These are phyloP conservation scores for Sanderia malayensis DNA, from an alignment of 30 jellyfish, hydroid and myxozoan genomes.

Conservation along the genomic window DNA sequence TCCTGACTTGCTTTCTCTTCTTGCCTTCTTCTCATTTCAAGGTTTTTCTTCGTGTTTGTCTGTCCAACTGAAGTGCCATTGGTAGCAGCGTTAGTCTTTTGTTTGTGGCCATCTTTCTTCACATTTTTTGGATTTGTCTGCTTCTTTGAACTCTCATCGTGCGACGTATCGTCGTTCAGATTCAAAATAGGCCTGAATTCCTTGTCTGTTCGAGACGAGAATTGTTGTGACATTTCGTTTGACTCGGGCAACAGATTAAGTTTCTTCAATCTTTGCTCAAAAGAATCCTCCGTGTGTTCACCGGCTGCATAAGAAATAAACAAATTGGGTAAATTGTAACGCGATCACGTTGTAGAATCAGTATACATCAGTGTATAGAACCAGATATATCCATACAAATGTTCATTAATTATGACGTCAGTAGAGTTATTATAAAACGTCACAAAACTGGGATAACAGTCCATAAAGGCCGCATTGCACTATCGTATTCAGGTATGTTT, in stretches of 20 bases:
- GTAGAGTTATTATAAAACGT: no score
- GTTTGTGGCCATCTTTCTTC: not conserved
- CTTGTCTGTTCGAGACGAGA: slow-evolving; percentile 53
- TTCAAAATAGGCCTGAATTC: slow-evolving; percentile 60
- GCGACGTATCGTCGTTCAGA: slow-evolving; percentile 33
- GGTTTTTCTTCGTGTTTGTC: not conserved
- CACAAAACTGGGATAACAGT: no score
- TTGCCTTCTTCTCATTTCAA: not conserved
- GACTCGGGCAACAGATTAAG: slow-evolving; percentile 25
- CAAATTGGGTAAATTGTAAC: no score
- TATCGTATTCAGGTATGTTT: no score
- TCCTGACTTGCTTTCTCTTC: not conserved
- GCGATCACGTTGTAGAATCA: no score
- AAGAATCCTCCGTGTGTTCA: no score
- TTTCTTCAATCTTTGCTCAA: no score
- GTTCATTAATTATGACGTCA: no score
- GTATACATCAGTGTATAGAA: no score
- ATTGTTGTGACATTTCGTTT: slow-evolving; percentile 12
- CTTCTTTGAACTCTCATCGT: slow-evolving; percentile 9
- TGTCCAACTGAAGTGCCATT: not conserved
- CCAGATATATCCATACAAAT: no score
- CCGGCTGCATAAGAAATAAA: no score
- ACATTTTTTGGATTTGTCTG: not conserved
- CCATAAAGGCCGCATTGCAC: no score
- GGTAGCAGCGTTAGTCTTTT: not conserved